Evolutionary conservation across 2,888 invertebrate genomes (phyloP).

Genomic region (Agrotis puta): DNA sequence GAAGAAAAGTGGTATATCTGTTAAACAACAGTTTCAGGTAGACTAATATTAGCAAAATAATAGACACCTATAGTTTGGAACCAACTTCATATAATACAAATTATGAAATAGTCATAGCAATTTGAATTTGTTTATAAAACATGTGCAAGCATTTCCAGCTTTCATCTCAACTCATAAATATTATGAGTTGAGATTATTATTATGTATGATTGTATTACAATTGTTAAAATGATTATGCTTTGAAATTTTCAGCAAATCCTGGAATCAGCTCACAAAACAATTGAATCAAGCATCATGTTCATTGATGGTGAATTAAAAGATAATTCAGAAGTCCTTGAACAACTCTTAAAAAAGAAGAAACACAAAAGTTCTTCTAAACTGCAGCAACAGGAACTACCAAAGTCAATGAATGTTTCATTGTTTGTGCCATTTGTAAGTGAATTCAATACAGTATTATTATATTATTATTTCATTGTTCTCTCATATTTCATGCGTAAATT

Average conservation of each 20-base stretch:
- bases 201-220: too few species aligned
- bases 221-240: not conserved
- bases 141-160: too few species aligned
- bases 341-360: conserved; percentile 92
- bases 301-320: conserved; percentile 94
- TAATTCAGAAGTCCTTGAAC: conserved; percentile 92
- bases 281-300: conserved; percentile 93
- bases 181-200: too few species aligned
- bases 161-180: not conserved
- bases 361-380: conserved; percentile 83
- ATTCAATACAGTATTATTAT: conserved; percentile 1
- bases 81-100: not conserved
- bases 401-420: conserved; percentile 92
- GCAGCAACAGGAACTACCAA: conserved; percentile 83
- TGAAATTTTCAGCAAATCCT: conserved; percentile 90
- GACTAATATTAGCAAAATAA: conserved; percentile 6
- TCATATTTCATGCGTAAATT: conserved; percentile 22
- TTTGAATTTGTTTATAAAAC: not conserved
- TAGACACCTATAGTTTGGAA: not conserved
- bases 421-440: conserved; percentile 93
- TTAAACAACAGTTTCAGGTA: conserved; percentile 94
- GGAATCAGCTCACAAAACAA: conserved; percentile 90
- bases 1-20: conserved; percentile 91
- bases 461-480: conserved; percentile 12
- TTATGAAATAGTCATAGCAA: not conserved